Conservation (phyloP, 2,888 invertebrate species). For the Sympetrum striolatum region DNA sequence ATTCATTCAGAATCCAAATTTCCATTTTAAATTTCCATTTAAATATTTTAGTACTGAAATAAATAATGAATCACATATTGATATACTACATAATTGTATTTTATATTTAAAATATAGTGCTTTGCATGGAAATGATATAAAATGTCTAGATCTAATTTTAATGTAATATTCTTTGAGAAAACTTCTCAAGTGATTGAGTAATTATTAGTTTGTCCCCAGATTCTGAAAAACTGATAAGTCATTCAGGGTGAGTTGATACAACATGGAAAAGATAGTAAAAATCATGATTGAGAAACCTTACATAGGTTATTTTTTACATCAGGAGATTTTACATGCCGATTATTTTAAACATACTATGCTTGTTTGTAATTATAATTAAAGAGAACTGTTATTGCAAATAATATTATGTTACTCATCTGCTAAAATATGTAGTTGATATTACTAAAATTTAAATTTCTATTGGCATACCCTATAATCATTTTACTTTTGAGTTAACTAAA, state of each 20-base stretch:
- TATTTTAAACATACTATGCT: neutral
- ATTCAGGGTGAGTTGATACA: conserved; percentile 15
- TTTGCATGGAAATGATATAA: conserved; percentile 38
- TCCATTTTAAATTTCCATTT: neutral
- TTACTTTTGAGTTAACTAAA: conserved; percentile 6
- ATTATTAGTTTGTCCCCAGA: conserved; percentile 5
- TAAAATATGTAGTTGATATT: neutral
- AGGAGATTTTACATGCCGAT: neutral
- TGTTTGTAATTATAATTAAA: neutral
- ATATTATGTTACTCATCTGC: neutral
- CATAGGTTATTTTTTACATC: neutral
- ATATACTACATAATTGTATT: conserved; percentile 10
- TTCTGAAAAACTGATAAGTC: neutral
- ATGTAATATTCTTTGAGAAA: neutral
- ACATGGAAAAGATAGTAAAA: neutral
- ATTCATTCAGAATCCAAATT: neutral
- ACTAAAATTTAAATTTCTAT: neutral
- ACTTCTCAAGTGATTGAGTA: conserved; percentile 12
- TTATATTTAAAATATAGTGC: conserved; percentile 24
- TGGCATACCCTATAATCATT: neutral
- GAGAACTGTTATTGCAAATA: neutral
- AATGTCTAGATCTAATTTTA: conserved; percentile 18
- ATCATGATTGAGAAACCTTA: neutral
- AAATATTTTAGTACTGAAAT: neutral
- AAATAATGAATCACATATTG: conserved; percentile 5